phyloP scores from a whole-genome alignment of 2,888 invertebrate genomes.

The Fragum fragum region DNA sequence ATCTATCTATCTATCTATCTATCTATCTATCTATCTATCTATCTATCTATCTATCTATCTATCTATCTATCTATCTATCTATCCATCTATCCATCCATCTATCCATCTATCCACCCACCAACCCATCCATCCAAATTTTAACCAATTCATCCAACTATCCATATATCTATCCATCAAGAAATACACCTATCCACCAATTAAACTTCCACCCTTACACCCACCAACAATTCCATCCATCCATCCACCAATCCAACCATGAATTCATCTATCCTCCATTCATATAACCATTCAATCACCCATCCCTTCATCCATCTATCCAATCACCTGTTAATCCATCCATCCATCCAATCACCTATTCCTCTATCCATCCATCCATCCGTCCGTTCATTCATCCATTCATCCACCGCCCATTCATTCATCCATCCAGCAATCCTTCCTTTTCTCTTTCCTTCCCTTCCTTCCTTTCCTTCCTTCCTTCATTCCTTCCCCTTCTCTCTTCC shows the following conservation, averaged over 20 bases:
- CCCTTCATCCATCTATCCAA: not conserved
- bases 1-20: slow-evolving; percentile 6
- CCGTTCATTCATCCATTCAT: not conserved
- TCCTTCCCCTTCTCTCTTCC: not conserved
- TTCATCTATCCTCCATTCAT: too few relatives aligned
- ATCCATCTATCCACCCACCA: not conserved
- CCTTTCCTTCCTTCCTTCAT: not conserved
- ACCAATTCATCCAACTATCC: not conserved
- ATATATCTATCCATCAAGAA: not conserved
- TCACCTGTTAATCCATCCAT: not conserved
- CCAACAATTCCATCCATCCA: not conserved
- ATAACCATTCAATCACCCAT: not conserved
- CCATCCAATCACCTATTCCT: not conserved
- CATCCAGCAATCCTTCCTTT: too few relatives aligned
- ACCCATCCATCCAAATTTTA: not conserved
- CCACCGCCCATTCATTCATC: not conserved
- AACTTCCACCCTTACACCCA: not conserved
- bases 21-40: slow-evolving; percentile 2
- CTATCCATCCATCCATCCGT: not conserved
- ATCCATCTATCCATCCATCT: not conserved
- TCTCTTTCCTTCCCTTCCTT: not conserved
- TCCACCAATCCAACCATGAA: not conserved
- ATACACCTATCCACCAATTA: not conserved
- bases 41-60: not conserved
- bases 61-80: not conserved